Base-by-base conservation (phyloP, 1,140 invertebrate species). In the Protaetia brevitarsis region DNA sequence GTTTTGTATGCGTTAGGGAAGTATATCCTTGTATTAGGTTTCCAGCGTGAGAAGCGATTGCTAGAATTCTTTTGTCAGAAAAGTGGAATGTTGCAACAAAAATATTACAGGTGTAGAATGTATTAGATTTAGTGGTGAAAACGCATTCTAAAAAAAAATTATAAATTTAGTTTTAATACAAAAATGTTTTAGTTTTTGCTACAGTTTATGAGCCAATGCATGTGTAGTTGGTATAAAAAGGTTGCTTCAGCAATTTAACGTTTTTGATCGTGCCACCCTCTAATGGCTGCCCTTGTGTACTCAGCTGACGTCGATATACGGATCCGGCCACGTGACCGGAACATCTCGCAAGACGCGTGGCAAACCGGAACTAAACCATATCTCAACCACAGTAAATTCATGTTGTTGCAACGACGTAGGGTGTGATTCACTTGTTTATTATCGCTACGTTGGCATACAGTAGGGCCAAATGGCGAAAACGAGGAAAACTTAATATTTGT, bases 241-340 rank as follows among this genome's bases (percentile, higher is more conserved):
- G 13, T 10, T 23, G 41, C 6, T 51, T 23, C 21, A 19, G 11
- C 10, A 51, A 21, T 23, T 51, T 51, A 23, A 26, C 19, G 16
- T 51, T 37, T 37, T 51, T 11, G 7, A 51, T 51, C 41, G 16
- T 19, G 41, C 19, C 21, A 51, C 41, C 41, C 41, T 11, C 41
- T 51, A 51, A 51, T 51, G 11, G 16, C 19, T 51, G 6, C 7
- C 19, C 41, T 16, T 59, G 57, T 59, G 26, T 59, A 23, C 26
- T 59, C 57, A 59, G 29, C 27, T 66, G 58, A 59, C 37, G 65
- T 67, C 61, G 65, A 27, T 26, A 56, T 57, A 64, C 41, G 41
- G 64, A 69, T 71, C 68, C 69, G 69, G 71, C 63, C 71, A 73
- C 71, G 71, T 73, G 71, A 73, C 71, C 71, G 71, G 71, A 73